These are phyloP conservation scores for Ctenoplectra terminalis DNA, from an alignment of 1,140 invertebrate genomes.

Conservation along the genomic window DNA sequence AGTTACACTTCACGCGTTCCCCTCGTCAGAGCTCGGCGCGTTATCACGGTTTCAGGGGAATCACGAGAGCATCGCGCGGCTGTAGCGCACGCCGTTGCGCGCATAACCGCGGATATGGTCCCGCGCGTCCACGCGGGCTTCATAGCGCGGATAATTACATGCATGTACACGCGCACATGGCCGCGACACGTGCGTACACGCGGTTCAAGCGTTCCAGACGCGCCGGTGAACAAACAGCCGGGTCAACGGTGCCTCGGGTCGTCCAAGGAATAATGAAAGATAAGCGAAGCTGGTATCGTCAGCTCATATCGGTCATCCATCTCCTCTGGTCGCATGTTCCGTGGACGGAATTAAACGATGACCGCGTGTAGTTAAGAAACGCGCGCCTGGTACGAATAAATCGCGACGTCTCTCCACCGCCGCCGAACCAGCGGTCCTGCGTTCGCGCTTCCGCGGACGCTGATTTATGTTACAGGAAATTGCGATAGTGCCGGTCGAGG, in stretches of 20 bases:
- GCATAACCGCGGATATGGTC: constrained; percentile 48
- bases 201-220: not conserved
- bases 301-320: constrained; percentile 65
- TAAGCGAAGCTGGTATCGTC: constrained; percentile 64
- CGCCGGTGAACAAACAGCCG: constrained; percentile 55
- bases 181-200: constrained; percentile 44
- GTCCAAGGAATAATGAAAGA: constrained; percentile 62
- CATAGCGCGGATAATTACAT: constrained; percentile 54
- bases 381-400: constrained; percentile 11
- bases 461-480: constrained; percentile 40
- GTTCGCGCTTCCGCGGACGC: constrained; percentile 9
- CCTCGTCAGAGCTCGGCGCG: too few species aligned
- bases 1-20: too few species aligned
- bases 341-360: constrained; percentile 26
- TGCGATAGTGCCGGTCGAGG: constrained; percentile 12
- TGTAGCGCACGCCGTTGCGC: constrained; percentile 55
- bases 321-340: not conserved
- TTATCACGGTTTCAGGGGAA: constrained; percentile 46
- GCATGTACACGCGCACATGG: not conserved
- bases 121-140: constrained; percentile 45
- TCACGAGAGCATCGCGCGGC: constrained; percentile 61
- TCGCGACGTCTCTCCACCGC: constrained; percentile 9
- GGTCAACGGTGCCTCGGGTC: not conserved
- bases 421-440: constrained; percentile 9
- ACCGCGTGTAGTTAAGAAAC: constrained; percentile 6